Evolutionary conservation across 2,888 invertebrate species (phyloP), one percentile per base, ranked within the genome.

Genomic region (Drosophila borealis): DNA sequence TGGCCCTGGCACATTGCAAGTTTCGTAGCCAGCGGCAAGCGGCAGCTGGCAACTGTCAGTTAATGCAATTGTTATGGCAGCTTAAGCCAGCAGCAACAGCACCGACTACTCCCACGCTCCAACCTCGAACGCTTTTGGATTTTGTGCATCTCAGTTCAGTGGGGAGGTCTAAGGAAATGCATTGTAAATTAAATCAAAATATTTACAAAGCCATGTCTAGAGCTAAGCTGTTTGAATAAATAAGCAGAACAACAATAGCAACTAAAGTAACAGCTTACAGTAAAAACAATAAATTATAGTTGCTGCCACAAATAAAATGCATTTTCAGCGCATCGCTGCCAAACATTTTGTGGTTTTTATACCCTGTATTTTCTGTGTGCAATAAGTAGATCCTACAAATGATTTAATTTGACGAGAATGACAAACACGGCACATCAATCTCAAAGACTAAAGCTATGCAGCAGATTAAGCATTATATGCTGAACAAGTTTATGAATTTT

Each of bases 21-120:
- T 21, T 41, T 11, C 13, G 19, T 55, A 34, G 46, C 42, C 45
- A 45, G 41, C 21, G 54, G 39, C 50, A 46, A 46, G 37, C 17
- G 33, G 49, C 73, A 57, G 46, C 77, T 81, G 82, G 60, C 70
- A 87, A 65, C 78, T 87, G 81, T 78, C 78, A 78, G 61, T 75
- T 67, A 70, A 72, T 71, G 70, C 88, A 69, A 75, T 81, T 84
- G 75, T 81, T 75, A 60, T 84, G 81, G 67, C 81, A 81, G 81
- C 78, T 78, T 73, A 75, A 62, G 13, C 56, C 78, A 67, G 67
- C 50, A 45, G 34, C 14, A 13, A 17, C n/a, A 41, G 17, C 33
- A 44, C 59, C 39, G n/a, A 45, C 33, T 3, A 36, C 34, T 41
- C 29, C 33, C n/a, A 3, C 14, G 11, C 1, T n/a, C 48, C 39